Conservation (phyloP, 1,140 invertebrate genomes). For the Radopholus similis region DNA sequence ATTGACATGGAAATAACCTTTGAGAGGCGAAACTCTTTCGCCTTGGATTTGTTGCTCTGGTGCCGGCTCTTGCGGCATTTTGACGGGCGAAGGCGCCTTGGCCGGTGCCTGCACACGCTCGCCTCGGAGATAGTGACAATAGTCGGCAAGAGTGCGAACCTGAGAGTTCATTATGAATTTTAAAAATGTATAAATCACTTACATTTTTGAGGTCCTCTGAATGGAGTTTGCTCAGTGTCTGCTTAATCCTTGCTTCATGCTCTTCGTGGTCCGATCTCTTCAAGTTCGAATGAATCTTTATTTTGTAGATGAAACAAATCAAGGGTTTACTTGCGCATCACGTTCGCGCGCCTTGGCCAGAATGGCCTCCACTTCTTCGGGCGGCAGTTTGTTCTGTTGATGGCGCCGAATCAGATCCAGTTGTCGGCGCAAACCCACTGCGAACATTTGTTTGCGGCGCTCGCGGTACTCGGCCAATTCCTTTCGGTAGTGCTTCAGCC, state of each 20-base stretch:
- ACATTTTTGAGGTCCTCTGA: constrained; percentile 20
- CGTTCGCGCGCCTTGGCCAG: constrained; percentile 10
- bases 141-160: constrained; percentile 10
- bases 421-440: constrained; percentile 10
- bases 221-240: not conserved
- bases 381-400: constrained; percentile 17
- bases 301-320: not conserved
- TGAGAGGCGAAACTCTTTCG: not conserved
- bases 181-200: not conserved
- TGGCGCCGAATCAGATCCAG: constrained; percentile 14
- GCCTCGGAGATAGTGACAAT: constrained; percentile 10
- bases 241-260: constrained; percentile 2
- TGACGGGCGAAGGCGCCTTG: not conserved
- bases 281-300: constrained; percentile 2
- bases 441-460: constrained; percentile 15
- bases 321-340: constrained; percentile 6
- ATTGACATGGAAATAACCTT: not conserved
- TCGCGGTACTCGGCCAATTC: constrained; percentile 2
- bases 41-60: not conserved
- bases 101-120: not conserved
- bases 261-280: constrained; percentile 8
- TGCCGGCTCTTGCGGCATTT: not conserved
- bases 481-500: constrained; percentile 23
- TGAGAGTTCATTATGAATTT: not conserved
- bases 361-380: constrained; percentile 12